Evolutionary conservation across 2,113 vertebrate species (phyloP).

Genomic region (Bufo bufo): DNA sequence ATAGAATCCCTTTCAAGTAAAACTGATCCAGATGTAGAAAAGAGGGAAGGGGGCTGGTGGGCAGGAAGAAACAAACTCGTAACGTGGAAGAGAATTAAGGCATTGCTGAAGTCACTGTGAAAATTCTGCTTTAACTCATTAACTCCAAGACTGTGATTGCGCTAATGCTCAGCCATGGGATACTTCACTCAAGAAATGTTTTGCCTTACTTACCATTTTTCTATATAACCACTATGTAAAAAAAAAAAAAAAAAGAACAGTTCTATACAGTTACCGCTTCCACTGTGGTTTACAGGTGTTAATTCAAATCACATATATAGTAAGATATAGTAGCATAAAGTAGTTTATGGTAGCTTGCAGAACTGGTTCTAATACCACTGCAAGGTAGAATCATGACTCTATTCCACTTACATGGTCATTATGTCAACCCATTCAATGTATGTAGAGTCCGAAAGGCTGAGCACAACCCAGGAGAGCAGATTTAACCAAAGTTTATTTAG

Average conservation of each 20-base stretch:
- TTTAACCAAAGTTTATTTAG: background rate
- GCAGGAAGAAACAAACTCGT: conserved; percentile 50
- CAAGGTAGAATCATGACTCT: background rate
- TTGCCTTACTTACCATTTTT: background rate
- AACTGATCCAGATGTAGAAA: conserved; percentile 60
- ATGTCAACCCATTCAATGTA: background rate
- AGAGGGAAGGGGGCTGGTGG: conserved; percentile 55
- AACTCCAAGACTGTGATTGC: background rate
- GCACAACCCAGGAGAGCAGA: background rate
- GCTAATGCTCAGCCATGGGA: background rate
- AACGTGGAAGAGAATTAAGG: conserved; percentile 48
- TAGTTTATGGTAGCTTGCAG: background rate
- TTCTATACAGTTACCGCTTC: background rate
- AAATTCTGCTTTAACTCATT: conserved; percentile 46
- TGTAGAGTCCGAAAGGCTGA: background rate
- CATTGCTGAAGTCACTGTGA: conserved; percentile 23
- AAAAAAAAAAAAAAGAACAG: too few relatives aligned
- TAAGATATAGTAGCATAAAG: too few relatives aligned
- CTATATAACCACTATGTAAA: background rate
- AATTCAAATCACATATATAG: background rate
- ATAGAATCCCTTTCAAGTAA: conserved; percentile 61
- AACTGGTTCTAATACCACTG: background rate
- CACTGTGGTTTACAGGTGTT: background rate
- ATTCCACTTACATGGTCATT: background rate
- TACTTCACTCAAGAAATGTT: background rate